Evolutionary conservation across 35 echinoderm and acorn worm genomes (phyloP), one percentile per base, ranked within the genome.

Genomic region (Ptychodera flava): DNA sequence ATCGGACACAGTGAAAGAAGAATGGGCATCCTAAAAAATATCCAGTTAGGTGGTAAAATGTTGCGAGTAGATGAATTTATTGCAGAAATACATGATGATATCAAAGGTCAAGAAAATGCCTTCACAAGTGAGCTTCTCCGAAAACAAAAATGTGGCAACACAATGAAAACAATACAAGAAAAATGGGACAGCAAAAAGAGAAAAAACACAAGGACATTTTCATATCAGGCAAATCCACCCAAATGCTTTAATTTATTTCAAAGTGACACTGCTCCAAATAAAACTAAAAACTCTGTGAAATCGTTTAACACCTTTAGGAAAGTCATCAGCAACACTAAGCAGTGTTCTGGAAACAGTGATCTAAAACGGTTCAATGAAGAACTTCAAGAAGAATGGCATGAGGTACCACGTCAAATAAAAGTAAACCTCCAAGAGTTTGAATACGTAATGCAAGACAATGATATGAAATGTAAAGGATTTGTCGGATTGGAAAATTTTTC

Each of bases 21-120:
- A 53, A 85, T 85, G 84, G 38, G 38, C 53, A 64, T 85, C 77
- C 36, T 85, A 1, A n/a, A n/a, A n/a, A n/a, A n/a, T n/a, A n/a
- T n/a, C n/a, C n/a, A n/a, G n/a, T n/a, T n/a, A n/a, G n/a, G n/a
- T n/a, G n/a, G n/a, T n/a, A n/a, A n/a, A n/a, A n/a, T n/a, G n/a
- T n/a, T n/a, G n/a, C n/a, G n/a, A n/a, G n/a, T n/a, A n/a, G n/a
- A n/a, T n/a, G n/a, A n/a, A n/a, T n/a, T n/a, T n/a, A n/a, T n/a
- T n/a, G n/a, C n/a, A n/a, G n/a, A n/a, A n/a, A n/a, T n/a, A n/a
- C n/a, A n/a, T n/a, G n/a, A n/a, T n/a, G n/a, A n/a, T n/a, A n/a
- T n/a, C n/a, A n/a, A n/a, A n/a, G n/a, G n/a, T n/a, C n/a, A n/a
- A n/a, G n/a, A n/a, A n/a, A n/a, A n/a, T n/a, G n/a, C n/a, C n/a